Percentiles rank a stretch among this genome's conserved stretches.
Conservation (phyloP, 2,113 vertebrate genomes). For the Balaeniceps rex region DNA sequence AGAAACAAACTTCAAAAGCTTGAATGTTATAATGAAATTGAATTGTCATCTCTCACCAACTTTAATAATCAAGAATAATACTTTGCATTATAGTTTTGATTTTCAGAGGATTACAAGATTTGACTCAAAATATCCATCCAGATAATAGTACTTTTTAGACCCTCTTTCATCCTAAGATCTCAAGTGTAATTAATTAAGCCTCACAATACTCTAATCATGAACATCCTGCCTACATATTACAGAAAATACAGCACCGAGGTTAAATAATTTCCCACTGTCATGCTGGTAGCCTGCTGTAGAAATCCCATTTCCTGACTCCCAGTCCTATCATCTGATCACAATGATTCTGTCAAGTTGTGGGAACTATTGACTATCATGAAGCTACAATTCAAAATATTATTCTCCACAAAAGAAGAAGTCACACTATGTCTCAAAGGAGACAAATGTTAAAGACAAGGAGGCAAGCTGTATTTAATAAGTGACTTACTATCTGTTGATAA, state of each 20-base stretch:
- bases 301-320: neutral
- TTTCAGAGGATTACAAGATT: neutral
- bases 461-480: neutral
- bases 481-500: neutral
- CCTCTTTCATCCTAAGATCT: neutral
- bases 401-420: neutral
- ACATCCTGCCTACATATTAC: neutral
- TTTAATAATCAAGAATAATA: neutral
- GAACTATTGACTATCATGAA: neutral
- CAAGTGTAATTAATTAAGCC: neutral
- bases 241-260: neutral
- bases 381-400: neutral
- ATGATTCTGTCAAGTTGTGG: neutral
- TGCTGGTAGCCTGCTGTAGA: neutral
- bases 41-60: neutral
- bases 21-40: neutral
- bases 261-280: neutral
- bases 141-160: neutral
- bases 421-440: neutral
- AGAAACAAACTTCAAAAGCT: neutral
- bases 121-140: neutral
- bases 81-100: neutral
- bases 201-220: neutral
- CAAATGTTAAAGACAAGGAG: neutral
- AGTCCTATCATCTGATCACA: neutral